Evolutionary conservation across 2,113 vertebrate species (phyloP), one percentile per base, ranked within the genome.

Genomic region (Limanda limanda): DNA sequence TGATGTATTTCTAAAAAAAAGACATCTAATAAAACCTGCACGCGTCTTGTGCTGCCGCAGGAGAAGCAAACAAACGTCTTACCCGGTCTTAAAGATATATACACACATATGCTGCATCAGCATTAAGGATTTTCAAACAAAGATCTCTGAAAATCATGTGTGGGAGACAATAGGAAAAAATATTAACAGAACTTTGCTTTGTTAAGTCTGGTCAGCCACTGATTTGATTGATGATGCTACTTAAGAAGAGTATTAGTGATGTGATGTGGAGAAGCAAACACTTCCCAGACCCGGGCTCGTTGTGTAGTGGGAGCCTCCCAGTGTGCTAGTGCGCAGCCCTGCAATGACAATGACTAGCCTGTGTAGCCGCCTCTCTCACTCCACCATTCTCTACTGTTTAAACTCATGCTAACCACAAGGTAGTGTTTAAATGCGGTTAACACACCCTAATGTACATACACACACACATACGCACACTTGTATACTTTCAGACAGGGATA

Each of bases 261-360:
- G 51, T 71, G 71, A 52, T 62, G 64, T 18, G 40, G 56, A 55
- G 51, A 58, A 64, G 64, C 21, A 63, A 77, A 75, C 58, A 52
- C 67, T 72, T 84, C 47, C 76, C 60, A 69, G 77, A 48, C 77
- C 37, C 65, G 71, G 62, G 55, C 76, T 64, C 61, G 76, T 82
- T 82, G 61, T 75, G 79, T 81, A 81, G 69, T 55, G 65, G 74
- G 84, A 87, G 71, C 81, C 84, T 90, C 77, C 79, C 82, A 76
- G 66, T 86, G 74, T 88, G 85, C 70, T 79, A 74, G 76, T 59
- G 72, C 72, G 47, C 73, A 70, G 79, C 65, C 63, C 58, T 73
- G 68, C 84, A 71, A 74, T 93, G 91, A 94, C 92, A 94, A 93
- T 91, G 92, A 79, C 80, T 78, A 71, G 87, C 77, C 87, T 94